Conservation (phyloP, 2,888 invertebrate species). For the Euphydryas editha region DNA sequence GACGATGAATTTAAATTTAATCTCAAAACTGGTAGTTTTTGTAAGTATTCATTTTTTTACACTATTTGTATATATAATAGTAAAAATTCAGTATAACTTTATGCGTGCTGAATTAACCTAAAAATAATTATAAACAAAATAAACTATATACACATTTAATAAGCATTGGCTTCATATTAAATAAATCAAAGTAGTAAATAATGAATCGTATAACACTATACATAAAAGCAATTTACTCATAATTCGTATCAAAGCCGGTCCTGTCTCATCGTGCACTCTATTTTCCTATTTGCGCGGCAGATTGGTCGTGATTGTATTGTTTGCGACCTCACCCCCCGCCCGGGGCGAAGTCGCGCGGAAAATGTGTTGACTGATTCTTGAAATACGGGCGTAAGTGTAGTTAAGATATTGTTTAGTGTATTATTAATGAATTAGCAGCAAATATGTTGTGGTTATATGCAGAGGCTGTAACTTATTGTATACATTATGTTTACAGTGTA, state of each 20-base stretch:
- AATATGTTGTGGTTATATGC: not conserved
- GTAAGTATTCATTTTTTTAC: too few species aligned
- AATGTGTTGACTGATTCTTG: conserved; percentile 48
- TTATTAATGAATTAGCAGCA: not conserved
- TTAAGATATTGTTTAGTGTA: not conserved
- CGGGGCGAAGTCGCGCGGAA: conserved; percentile 53
- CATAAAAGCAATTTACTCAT: conserved; percentile 11
- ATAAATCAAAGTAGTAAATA: not conserved
- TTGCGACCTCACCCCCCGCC: conserved; percentile 52
- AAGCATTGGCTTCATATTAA: not conserved
- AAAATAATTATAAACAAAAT: not conserved
- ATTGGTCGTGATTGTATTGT: conserved; percentile 84
- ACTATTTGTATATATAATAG: too few species aligned
- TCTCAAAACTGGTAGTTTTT: too few species aligned
- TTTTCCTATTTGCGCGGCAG: conserved; percentile 83
- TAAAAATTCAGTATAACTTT: too few species aligned
- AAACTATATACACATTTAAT: too few species aligned
- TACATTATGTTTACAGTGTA: too few species aligned
- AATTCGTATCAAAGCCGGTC: conserved; percentile 59
- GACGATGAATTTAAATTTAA: too few species aligned
- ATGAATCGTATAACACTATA: not conserved
- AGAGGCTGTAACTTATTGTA: not conserved
- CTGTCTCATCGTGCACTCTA: conserved; percentile 78
- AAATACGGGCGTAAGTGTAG: conserved; percentile 16
- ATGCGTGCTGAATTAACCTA: not conserved